A percentile compares a stretch with the other conserved stretches of the same genome.
Evolutionary conservation across 2,888 invertebrate genomes (phyloP).

Genomic region (Sialis lutaria): DNA sequence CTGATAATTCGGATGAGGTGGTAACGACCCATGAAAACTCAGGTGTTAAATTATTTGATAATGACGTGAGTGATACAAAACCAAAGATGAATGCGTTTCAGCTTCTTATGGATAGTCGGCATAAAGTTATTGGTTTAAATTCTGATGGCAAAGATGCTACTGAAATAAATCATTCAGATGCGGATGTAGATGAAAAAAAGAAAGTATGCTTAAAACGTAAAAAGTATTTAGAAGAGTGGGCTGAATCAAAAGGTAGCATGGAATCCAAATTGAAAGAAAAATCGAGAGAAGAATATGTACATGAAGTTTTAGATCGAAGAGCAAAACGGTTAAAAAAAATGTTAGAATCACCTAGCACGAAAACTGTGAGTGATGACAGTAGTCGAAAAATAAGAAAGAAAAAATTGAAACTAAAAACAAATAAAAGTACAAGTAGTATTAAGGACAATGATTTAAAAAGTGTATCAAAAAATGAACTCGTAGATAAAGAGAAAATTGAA

Average conservation of each 20-base stretch:
- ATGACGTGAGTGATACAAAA: background rate
- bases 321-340: conserved; percentile 36
- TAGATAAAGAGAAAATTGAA: no score
- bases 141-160: conserved; percentile 35
- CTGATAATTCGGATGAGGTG: background rate
- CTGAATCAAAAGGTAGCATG: conserved; percentile 39
- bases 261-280: conserved; percentile 40
- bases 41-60: background rate
- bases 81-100: conserved; percentile 35
- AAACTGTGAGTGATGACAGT: background rate
- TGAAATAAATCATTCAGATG: conserved; percentile 15
- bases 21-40: background rate
- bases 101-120: conserved; percentile 47
- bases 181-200: conserved; percentile 17
- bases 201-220: conserved; percentile 25
- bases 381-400: background rate
- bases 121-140: conserved; percentile 43
- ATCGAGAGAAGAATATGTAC: conserved; percentile 35
- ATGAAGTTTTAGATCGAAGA: conserved; percentile 38
- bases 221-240: conserved; percentile 38
- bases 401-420: background rate
- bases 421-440: background rate
- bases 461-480: background rate
- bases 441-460: background rate
- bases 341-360: conserved; percentile 17